Percentiles rank a stretch among this genome's conserved stretches.
These are phyloP conservation scores for Dipodomys merriami DNA, from an alignment of 2,113 vertebrate genomes.

Conservation along the genomic window DNA sequence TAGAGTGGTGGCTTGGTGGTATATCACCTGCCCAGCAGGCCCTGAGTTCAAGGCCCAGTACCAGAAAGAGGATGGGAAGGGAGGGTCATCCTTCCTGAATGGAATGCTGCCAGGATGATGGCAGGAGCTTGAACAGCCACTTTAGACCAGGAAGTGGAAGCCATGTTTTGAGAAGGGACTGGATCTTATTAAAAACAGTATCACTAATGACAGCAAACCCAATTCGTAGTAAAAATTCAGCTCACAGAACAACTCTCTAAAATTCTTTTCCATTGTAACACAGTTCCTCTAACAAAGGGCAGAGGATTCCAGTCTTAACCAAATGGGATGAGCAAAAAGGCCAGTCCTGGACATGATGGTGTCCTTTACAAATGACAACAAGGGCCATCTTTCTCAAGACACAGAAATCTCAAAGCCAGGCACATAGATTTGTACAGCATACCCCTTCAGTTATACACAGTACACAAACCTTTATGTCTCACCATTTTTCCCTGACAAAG, in stretches of 20 bases:
- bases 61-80: too few relatives aligned
- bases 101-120: background rate
- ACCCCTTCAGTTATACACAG: background rate
- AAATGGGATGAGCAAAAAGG: background rate
- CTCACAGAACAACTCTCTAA: background rate
- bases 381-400: background rate
- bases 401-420: background rate
- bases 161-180: background rate
- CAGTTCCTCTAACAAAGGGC: background rate
- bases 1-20: too few relatives aligned
- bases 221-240: background rate
- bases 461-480: background rate
- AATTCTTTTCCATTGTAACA: background rate
- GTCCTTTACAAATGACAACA: background rate
- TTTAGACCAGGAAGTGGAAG: background rate
- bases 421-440: background rate
- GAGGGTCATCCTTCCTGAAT: background rate
- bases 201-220: background rate
- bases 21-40: too few relatives aligned
- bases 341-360: background rate
- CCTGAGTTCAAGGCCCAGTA: too few relatives aligned
- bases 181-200: background rate
- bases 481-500: background rate
- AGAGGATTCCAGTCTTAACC: background rate
- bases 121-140: background rate